These are phyloP conservation scores for Eupithecia vulgata DNA, from an alignment of 2,888 invertebrate species.

Conservation along the genomic window DNA sequence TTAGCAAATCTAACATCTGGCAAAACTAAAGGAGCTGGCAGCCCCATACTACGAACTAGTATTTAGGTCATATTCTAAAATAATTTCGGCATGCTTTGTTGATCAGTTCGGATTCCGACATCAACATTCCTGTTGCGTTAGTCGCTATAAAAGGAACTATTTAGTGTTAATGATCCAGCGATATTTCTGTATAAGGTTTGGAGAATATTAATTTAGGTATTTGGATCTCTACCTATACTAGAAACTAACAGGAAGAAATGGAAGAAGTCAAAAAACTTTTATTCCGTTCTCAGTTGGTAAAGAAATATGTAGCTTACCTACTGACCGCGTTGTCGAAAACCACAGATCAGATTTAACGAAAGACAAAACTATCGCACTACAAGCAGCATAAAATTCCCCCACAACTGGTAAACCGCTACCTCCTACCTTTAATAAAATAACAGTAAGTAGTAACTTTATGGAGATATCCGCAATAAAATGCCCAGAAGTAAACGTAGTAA, in stretches of 20 bases:
- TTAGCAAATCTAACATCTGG: not conserved
- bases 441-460: not conserved
- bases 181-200: not conserved
- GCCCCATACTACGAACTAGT: not conserved
- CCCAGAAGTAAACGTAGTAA: slow-evolving; percentile 15
- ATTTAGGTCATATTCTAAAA: slow-evolving; percentile 8
- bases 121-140: slow-evolving; percentile 46
- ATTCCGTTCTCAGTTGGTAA: not conserved
- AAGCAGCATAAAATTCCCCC: not conserved
- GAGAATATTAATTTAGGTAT: slow-evolving; percentile 20
- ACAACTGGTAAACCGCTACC: not conserved
- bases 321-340: not conserved
- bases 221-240: not conserved
- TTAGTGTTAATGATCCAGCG: slow-evolving; percentile 37
- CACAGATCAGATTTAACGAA: not conserved
- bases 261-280: not conserved
- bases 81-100: slow-evolving; percentile 8
- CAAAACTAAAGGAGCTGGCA: not conserved
- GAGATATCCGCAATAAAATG: slow-evolving; percentile 17
- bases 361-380: not conserved
- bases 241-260: not conserved
- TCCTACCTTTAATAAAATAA: not conserved
- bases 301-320: not conserved
- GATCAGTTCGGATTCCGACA: slow-evolving; percentile 8
- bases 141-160: slow-evolving; percentile 44